These are phyloP conservation scores for Plemyria rubiginata DNA, from an alignment of 2,888 invertebrate genomes.

Conservation along the genomic window DNA sequence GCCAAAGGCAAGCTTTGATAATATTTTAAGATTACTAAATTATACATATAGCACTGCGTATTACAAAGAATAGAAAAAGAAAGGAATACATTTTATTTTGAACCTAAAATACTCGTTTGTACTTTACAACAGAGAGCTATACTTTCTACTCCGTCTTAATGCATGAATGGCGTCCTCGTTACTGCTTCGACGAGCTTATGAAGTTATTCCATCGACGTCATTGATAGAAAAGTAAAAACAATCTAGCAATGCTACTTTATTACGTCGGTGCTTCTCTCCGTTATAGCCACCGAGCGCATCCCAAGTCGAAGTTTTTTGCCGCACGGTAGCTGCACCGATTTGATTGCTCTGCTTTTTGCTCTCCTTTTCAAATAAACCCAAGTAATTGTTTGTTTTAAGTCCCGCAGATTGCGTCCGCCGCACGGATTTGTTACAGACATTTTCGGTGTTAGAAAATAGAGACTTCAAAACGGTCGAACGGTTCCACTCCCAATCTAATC, in stretches of 20 bases:
- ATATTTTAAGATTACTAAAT: no score
- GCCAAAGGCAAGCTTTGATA: no score
- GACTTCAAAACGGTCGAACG: slow-evolving; percentile 73
- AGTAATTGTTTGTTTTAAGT: slow-evolving; percentile 85
- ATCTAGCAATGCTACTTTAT: slow-evolving; percentile 66
- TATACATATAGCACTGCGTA: no score
- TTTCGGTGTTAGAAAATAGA: slow-evolving; percentile 75
- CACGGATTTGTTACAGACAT: slow-evolving; percentile 77
- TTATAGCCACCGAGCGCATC: slow-evolving; percentile 65
- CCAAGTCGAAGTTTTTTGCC: slow-evolving; percentile 73
- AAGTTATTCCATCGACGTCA: slow-evolving; percentile 23
- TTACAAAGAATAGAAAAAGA: background rate
- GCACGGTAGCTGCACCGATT: slow-evolving; percentile 79
- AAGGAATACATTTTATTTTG: background rate
- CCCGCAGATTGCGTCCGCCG: slow-evolving; percentile 77
- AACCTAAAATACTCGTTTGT: slow-evolving; percentile 10
- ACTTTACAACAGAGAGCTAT: slow-evolving; percentile 6
- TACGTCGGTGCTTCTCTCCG: slow-evolving; percentile 62
- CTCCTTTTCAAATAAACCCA: slow-evolving; percentile 80
- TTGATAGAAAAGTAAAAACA: slow-evolving; percentile 33
- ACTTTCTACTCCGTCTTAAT: slow-evolving; percentile 11
- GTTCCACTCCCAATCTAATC: slow-evolving; percentile 51
- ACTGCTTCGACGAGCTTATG: slow-evolving; percentile 16
- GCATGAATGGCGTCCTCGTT: slow-evolving; percentile 18
- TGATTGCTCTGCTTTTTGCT: slow-evolving; percentile 81